These are phyloP conservation scores for Saccopteryx bilineata DNA, from an alignment of 2,113 vertebrate genomes.

Conservation along the genomic window DNA sequence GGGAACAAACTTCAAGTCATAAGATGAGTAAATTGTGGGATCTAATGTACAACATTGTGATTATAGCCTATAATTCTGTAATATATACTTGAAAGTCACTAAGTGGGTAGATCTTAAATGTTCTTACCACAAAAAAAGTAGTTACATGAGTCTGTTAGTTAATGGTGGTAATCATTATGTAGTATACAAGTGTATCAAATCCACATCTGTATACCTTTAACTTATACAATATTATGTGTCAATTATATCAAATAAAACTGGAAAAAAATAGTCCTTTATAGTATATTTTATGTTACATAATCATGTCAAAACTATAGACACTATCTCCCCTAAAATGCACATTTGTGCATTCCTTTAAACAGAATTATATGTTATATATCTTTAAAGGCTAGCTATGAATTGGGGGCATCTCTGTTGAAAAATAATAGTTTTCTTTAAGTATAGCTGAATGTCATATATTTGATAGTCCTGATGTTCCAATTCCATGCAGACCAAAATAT, in stretches of 20 bases:
- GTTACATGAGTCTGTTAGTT: neutral
- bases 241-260: neutral
- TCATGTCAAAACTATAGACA: neutral
- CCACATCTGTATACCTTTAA: neutral
- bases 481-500: neutral
- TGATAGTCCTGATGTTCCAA: neutral
- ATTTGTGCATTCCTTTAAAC: neutral
- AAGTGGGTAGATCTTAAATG: neutral
- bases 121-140: neutral
- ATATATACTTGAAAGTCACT: neutral
- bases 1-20: neutral
- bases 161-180: neutral
- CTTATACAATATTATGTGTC: neutral
- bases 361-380: neutral
- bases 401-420: neutral
- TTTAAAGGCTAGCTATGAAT: neutral
- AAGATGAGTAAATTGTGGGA: neutral
- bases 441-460: neutral
- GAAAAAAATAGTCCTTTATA: neutral
- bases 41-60: neutral
- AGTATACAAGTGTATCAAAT: neutral
- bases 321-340: neutral
- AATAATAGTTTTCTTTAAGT: conserved; percentile 43
- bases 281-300: conserved; percentile 6
- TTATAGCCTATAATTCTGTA: neutral